phyloP scores from a whole-genome alignment of 2,113 vertebrate genomes.

The Oryzias javanicus region DNA sequence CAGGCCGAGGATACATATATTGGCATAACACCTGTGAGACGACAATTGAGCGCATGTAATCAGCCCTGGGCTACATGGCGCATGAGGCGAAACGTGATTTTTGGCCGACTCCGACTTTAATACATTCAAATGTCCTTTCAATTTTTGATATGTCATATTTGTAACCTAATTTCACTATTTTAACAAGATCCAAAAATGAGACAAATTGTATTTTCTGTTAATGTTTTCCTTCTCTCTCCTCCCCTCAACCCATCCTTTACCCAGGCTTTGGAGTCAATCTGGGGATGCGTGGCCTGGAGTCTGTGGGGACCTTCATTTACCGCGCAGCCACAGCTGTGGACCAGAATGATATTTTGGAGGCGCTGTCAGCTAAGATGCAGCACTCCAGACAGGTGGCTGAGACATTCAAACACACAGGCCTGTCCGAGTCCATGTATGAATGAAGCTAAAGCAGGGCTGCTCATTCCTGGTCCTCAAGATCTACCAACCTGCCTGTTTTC shows the following conservation, averaged over 20 bases:
- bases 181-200: background rate
- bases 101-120: no score
- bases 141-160: no score
- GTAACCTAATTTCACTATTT: no score
- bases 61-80: no score
- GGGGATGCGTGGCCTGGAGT: slow-evolving; percentile 78
- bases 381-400: slow-evolving; percentile 77
- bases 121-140: no score
- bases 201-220: background rate
- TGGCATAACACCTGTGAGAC: no score
- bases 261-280: slow-evolving; percentile 82
- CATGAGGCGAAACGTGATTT: no score
- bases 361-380: slow-evolving; percentile 76
- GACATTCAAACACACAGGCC: slow-evolving; percentile 76
- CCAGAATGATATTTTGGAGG: slow-evolving; percentile 79
- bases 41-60: no score
- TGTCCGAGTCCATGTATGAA: slow-evolving; percentile 72
- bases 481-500: no score
- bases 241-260: background rate
- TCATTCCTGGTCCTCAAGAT: no score
- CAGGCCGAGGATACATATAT: no score
- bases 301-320: slow-evolving; percentile 78
- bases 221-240: background rate
- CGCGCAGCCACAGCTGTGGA: slow-evolving; percentile 74
- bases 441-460: no score